phyloP scores from a whole-genome alignment of 2,113 vertebrate species.

The Zapus hudsonius region DNA sequence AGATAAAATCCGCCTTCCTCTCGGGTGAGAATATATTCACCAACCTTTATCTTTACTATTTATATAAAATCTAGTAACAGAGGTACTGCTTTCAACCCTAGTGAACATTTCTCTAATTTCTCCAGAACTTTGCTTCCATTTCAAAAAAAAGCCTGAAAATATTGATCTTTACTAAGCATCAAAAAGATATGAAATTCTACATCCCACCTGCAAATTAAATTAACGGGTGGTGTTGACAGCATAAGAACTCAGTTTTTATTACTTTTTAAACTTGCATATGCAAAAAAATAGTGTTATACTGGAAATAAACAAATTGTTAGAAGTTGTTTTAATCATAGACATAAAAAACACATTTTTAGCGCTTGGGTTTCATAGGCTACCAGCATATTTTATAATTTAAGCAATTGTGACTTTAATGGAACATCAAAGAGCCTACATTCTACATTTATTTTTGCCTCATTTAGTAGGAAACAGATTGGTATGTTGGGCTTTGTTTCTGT shows the following conservation, averaged over 20 bases:
- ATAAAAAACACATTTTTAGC: neutral
- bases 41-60: neutral
- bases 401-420: constrained; percentile 43
- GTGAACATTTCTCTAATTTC: constrained; percentile 10
- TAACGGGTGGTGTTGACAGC: neutral
- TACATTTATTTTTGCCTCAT: constrained; percentile 25
- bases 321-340: constrained; percentile 35
- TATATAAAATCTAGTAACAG: neutral
- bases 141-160: neutral
- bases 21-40: neutral
- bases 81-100: neutral
- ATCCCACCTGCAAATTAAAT: constrained; percentile 24
- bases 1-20: neutral
- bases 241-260: constrained; percentile 18
- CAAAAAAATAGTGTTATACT: neutral
- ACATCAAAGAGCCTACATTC: constrained; percentile 36
- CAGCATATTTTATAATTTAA: constrained; percentile 41
- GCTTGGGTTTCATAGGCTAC: neutral
- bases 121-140: neutral
- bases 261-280: constrained; percentile 47
- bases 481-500: constrained; percentile 46
- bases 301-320: neutral
- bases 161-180: constrained; percentile 1
- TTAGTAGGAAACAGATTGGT: constrained; percentile 41
- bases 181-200: neutral